Percentiles rank a stretch among this genome's conserved stretches.
Evolutionary conservation across 2,113 vertebrate species (phyloP).

Genomic region (Sapayoa aenigma): DNA sequence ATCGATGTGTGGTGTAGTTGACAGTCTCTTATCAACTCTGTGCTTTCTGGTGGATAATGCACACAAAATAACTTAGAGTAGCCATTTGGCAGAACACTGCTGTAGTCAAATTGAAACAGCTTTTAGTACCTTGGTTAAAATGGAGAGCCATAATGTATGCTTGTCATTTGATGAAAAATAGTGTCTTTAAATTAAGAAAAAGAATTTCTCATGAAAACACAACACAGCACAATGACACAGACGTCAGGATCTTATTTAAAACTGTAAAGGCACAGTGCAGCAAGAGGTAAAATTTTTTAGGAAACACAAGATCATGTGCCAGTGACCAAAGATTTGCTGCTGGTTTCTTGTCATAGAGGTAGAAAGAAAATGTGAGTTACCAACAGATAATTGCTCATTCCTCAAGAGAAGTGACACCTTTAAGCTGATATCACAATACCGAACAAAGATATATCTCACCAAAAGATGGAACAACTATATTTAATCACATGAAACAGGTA

Average conservation of each 20-base stretch:
- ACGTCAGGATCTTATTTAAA: constrained; percentile 72
- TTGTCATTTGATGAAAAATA: constrained; percentile 67
- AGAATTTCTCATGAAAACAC: constrained; percentile 28
- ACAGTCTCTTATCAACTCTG: constrained; percentile 71
- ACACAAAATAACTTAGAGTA: constrained; percentile 69
- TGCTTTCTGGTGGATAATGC: constrained; percentile 78
- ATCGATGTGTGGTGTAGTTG: constrained; percentile 71
- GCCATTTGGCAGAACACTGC: constrained; percentile 76
- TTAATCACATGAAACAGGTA: background rate
- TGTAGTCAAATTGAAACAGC: constrained; percentile 79
- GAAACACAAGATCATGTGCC: constrained; percentile 50
- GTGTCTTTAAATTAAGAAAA: constrained; percentile 66
- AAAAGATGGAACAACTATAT: background rate
- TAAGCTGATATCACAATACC: constrained; percentile 54
- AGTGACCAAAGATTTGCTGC: constrained; percentile 56
- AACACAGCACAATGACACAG: constrained; percentile 23
- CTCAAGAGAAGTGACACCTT: constrained; percentile 52
- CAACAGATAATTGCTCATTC: constrained; percentile 57
- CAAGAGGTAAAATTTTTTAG: constrained; percentile 51
- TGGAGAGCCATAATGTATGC: constrained; percentile 66
- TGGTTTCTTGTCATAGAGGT: constrained; percentile 30
- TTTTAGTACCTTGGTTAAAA: constrained; percentile 73
- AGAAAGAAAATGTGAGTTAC: constrained; percentile 54
- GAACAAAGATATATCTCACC: background rate
- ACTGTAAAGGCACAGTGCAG: constrained; percentile 28